Base-by-base conservation (phyloP, 2,113 vertebrate species). In the Alethe diademata region DNA sequence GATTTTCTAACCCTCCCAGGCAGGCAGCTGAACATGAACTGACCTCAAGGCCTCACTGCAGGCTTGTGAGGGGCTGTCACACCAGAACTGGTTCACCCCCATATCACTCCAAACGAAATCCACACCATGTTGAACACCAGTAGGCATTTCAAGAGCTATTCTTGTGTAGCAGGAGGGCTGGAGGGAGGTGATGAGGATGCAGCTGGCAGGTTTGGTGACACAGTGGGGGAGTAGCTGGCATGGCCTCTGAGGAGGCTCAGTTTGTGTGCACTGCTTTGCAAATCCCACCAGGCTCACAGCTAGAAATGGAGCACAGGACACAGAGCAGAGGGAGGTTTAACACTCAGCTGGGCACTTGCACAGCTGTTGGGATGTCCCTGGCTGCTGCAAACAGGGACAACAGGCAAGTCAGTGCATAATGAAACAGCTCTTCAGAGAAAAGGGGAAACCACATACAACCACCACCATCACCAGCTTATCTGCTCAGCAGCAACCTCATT, bases 341-440 rank as follows among this genome's bases (percentile, higher is more conserved):
- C 26, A 23, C 50, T 20, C 29, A 6, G 6, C 64, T 43, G 50
- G 43, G 15, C 20, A 23, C n/a, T 4, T 5, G 9, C 40, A 48
- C 24, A 43, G 42, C 42, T 61, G 4, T 3, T 8, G 45, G 40
- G 36, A 33, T 8, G 22, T 5, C 81, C 26, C 42, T 11, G 28
- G 65, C 51, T 85, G 74, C 65, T 24, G 29, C 67, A 38, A 66
- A 58, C 26, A 45, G 13, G 10, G 24, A 31, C 58, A 67, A 43
- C 11, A 25, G 42, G 23, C 33, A 70, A 1, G 0, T 12, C 51
- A 1, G 0, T 19, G 50, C 43, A 35, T 8, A 20, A 31, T 17
- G 10, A 66, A 80, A 36, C 23, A 19, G 64, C 43, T 73, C 54
- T 67, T 20, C 7, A 5, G 43, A 50, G 57, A 51, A 42, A 51